Evolutionary conservation across 2,888 invertebrate species (phyloP), one percentile per base, ranked within the genome.

Genomic region (Notocelia uddmanniana): DNA sequence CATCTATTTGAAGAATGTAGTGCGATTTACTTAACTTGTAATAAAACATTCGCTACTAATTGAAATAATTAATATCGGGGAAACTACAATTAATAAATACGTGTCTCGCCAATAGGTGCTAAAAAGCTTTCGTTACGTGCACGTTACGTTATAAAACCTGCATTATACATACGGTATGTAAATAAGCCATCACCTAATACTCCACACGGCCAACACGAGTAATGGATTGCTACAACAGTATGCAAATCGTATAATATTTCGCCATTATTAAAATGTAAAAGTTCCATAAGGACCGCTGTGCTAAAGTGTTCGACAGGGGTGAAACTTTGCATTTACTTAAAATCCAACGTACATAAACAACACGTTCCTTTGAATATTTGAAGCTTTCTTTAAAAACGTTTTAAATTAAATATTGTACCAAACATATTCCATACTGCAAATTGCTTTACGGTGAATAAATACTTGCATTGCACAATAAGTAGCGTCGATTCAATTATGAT

Each of bases 221-320:
- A 87, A 88, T 86, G 82, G 84, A 86, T 88, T 85, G 85, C 85
- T 79, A 77, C 81, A 81, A 81, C 83, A 85, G 81, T 88, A 90
- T 90, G 90, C 83, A 89, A 89, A 90, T 88, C 79, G 80, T 79
- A 83, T 79, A 83, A 80, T 85, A 87, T 88, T 86, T 86, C 79
- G 75, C 85, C 81, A 83, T 86, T 86, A 89, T 88, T 88, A 87
- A 87, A 89, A 87, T 76, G 79, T 81, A 83, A 85, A 88, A 88
- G 85, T 72, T 67, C 68, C 72, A 68, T 72, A 86, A 86, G 79
- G 81, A 83, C 81, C 81, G 81, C 84, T 85, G 84, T 83, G 79
- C 74, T 76, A 78, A 79, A 79, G 77, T 78, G 74, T 77, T 81
- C 76, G 74, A 63, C 79, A 88, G 88, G 87, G 88, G 68, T 88